These are phyloP conservation scores for Murina feae DNA, from an alignment of 2,113 vertebrate genomes.

Conservation along the genomic window DNA sequence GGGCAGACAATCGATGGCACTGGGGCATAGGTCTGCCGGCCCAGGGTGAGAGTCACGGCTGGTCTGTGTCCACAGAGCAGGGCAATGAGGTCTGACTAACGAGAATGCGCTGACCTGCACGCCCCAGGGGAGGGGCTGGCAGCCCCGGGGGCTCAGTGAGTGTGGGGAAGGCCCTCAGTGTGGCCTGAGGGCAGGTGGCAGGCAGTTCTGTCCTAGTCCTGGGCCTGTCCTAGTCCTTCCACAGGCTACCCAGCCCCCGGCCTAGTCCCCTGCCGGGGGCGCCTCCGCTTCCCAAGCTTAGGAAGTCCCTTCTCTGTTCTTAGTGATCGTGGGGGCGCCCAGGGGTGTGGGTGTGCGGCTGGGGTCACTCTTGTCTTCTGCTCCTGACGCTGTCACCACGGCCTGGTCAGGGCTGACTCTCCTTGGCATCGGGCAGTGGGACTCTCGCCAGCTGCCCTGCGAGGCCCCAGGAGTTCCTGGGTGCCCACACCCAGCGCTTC, in stretches of 20 bases:
- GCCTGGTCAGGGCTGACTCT: not conserved
- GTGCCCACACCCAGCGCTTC: not conserved
- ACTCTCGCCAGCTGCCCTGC: too few species aligned
- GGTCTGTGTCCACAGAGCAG: not conserved
- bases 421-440: too few species aligned
- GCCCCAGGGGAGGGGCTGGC: not conserved
- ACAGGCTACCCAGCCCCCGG: not conserved
- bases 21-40: not conserved
- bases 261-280: not conserved
- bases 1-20: not conserved
- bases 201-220: fast-evolving
- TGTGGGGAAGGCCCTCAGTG: fast-evolving
- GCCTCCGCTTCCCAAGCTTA: too few species aligned
- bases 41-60: fast-evolving
- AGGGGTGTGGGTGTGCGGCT: not conserved
- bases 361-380: not conserved
- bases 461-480: not conserved
- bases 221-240: not conserved
- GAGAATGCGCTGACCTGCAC: not conserved
- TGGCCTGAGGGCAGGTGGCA: not conserved
- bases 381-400: not conserved
- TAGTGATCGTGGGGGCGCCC: not conserved
- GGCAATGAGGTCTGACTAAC: not conserved
- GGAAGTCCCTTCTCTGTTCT: not conserved
- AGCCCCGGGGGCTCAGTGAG: not conserved